Evolutionary conservation across 2,113 vertebrate genomes (phyloP).

Genomic region (Psilopogon haemacephalus): DNA sequence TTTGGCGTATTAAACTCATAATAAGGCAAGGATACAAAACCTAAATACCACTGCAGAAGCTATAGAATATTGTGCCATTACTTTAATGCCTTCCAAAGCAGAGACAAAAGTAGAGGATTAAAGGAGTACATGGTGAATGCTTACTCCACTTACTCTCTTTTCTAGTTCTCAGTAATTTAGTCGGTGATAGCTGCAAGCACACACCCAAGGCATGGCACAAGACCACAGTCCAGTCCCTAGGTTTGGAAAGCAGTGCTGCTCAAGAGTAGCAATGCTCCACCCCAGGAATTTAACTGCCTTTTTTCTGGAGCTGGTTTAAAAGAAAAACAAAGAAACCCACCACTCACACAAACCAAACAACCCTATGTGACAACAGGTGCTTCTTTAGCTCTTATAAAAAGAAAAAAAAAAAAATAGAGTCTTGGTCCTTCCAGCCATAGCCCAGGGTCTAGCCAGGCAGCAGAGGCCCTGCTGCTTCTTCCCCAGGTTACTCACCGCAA

Average conservation of each 20-base stretch:
- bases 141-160: slow-evolving; percentile 27
- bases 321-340: neutral
- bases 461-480: neutral
- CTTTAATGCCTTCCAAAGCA: neutral
- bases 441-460: neutral
- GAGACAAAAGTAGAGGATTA: neutral
- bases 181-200: slow-evolving; percentile 51
- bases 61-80: neutral
- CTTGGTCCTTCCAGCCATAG: neutral
- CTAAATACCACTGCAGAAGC: neutral
- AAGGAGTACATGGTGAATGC: neutral
- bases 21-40: neutral
- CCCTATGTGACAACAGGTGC: neutral
- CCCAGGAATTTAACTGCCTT: neutral
- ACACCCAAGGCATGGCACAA: slow-evolving; percentile 68
- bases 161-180: slow-evolving; percentile 52
- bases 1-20: neutral
- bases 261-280: neutral
- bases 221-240: slow-evolving; percentile 59
- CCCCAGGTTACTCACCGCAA: neutral
- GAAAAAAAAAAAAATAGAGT: neutral
- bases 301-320: neutral
- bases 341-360: neutral
- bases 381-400: neutral
- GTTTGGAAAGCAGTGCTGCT: slow-evolving; percentile 29